Base-by-base conservation (phyloP, 2,797 vertebrate genomes). In the Erethizon dorsatum region DNA sequence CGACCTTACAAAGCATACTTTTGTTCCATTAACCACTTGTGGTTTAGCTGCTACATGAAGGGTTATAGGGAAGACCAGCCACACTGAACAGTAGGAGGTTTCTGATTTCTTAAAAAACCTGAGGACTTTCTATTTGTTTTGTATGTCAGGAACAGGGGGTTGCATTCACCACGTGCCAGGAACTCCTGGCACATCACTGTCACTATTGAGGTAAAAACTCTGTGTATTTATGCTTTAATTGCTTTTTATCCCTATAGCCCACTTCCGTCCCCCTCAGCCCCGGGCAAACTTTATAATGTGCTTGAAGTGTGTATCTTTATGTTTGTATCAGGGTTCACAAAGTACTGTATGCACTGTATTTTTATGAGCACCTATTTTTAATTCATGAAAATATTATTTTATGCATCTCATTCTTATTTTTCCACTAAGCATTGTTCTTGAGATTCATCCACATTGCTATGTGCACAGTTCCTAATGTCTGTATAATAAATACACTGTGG, bases 11-110 rank as follows among this genome's bases (percentile, higher is more conserved):
- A 75, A 90, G 79, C 82, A 57, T 24, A 37, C 73, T 83, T 94
- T 45, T 93, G 96, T 91, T 83, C 83, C 77, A n/a, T 82, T 54
- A 94, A 93, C 83, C 37, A 15, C 73, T 77, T 67, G 86, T 24
- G 86, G 91, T 80, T 82, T 73, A 90, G 92, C 78, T 50, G 71
- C 50, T 26, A 18, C 56, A 26, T 15, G 24, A 88, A 96, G 17
- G 71, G 24, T 75, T 63, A 14, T 0, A 5, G 71, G 89, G 91
- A 89, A 61, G 41, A 91, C 15, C 37, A 20, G 0, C 90, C 78
- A 93, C 75, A 83, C 8, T 2, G 2, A 73, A 73, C 31, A 65
- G 73, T 12, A 67, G 80, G 63, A 83, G 50, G 33, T 84, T 95
- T 75, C 50, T 79, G 86, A 78, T 71, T 84, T 82, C 88, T 92